Evolutionary conservation across 1,140 invertebrate genomes (phyloP), one percentile per base, ranked within the genome.

Genomic region (Cotesia vestalis): DNA sequence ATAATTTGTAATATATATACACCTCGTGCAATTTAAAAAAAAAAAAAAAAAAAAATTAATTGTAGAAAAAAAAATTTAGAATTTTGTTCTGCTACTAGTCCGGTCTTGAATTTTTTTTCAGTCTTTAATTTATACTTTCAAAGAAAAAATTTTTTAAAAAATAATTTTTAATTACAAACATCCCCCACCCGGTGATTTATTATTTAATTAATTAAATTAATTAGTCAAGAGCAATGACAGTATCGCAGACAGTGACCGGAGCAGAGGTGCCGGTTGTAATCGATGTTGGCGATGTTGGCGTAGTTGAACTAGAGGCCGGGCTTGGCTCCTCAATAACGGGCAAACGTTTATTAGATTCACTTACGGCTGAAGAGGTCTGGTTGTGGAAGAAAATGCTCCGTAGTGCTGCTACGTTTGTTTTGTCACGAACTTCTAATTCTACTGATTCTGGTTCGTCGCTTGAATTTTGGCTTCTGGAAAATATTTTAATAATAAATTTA

Each of bases 301-400:
- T 46, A 11, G 40, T 46, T 46, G 40, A 46, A 46, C 11, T 46
- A 6, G 40, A 46, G 40, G 40, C 40, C 8, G 73, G 78, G 46
- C 69, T 61, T 8, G 81, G 83, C 59, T 86, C 83, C 66, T 84
- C 80, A 71, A 84, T 85, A 8, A 85, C 78, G 17, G 84, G 83
- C n/a, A 85, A 75, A 73, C 84, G 79, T 59, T 84, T 85, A 12
- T 85, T 82, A 38, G 77, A n/a, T 57, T 73, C 40, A 46, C 40
- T 46, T 46, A 46, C 8, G 40, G 5, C 5, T 46, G 40, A 9
- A 46, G 40, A 46, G 6, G 40, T 73, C 46, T 80, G 78, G 73
- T 80, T 81, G 55, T 86, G 79, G 71, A 86, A 85, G 75, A 86
- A 85, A 9, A 86, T 79, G 61, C 81, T 85, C 77, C 79, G 83